These are phyloP conservation scores for Andrena haemorrhoa DNA, from an alignment of 2,888 invertebrate species.

Conservation along the genomic window DNA sequence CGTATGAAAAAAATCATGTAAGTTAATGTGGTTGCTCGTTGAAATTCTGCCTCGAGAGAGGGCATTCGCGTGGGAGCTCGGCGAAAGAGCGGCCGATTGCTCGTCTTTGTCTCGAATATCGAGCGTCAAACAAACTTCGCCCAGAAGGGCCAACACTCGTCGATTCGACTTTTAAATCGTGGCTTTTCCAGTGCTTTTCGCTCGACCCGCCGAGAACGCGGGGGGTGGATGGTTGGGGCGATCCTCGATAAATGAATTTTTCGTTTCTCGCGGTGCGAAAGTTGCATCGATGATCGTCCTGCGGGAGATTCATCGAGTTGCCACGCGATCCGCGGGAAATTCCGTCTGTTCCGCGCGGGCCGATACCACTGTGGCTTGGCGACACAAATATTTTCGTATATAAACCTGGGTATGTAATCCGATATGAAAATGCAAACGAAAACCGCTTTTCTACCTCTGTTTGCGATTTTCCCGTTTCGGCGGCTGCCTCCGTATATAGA, in stretches of 20 bases:
- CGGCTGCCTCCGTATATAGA: too few species aligned
- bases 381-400: constrained; percentile 7
- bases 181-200: constrained; percentile 37
- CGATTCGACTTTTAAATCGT: constrained; percentile 49
- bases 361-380: constrained; percentile 20
- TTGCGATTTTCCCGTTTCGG: neutral
- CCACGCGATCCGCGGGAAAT: neutral
- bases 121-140: constrained; percentile 24
- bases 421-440: constrained; percentile 6
- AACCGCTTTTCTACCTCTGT: neutral
- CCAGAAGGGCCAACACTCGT: neutral
- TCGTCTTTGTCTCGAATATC: neutral
- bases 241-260: constrained; percentile 27
- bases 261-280: constrained; percentile 12
- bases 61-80: neutral
- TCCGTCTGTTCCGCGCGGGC: neutral
- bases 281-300: constrained; percentile 5
- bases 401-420: neutral
- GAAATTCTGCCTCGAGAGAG: neutral
- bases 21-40: neutral
- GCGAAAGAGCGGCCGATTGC: neutral
- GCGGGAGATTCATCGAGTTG: neutral
- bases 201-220: constrained; percentile 47
- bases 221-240: constrained; percentile 1
- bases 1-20: constrained; percentile 22